Evolutionary conservation across 1,140 invertebrate species (phyloP).

Genomic region (Colletes gigas): DNA sequence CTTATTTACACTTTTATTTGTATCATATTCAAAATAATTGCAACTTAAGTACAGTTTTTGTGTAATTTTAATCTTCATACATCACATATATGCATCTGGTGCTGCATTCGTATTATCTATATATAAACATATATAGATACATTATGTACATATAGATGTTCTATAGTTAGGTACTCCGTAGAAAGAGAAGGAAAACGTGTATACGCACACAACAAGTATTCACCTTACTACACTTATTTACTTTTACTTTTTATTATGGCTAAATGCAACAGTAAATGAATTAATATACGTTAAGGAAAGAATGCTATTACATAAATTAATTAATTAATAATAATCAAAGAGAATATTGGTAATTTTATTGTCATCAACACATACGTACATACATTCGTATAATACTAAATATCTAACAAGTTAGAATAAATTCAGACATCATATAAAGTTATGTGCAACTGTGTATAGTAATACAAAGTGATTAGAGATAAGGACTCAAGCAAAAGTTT

Average conservation of each 20-base stretch:
- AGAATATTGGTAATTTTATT: background rate
- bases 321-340: background rate
- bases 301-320: background rate
- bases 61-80: conserved; percentile 29
- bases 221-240: background rate
- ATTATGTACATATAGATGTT: background rate
- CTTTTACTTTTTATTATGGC: background rate
- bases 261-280: background rate
- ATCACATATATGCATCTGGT: conserved; percentile 28
- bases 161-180: background rate
- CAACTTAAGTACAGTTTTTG: conserved; percentile 11
- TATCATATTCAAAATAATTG: conserved; percentile 28
- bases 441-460: background rate
- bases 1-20: conserved; percentile 21
- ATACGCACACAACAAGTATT: background rate
- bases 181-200: conserved; percentile 3
- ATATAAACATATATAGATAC: conserved; percentile 8
- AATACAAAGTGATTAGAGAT: background rate
- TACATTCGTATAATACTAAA: background rate
- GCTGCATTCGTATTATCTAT: conserved; percentile 28
- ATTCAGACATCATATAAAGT: background rate
- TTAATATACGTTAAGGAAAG: background rate
- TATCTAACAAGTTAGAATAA: background rate
- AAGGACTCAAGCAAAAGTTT: background rate
- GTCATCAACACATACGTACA: background rate